Percentiles rank a stretch among this genome's conserved stretches.
Evolutionary conservation across 2,113 vertebrate species (phyloP).

Genomic region (Odocoileus hemionus): DNA sequence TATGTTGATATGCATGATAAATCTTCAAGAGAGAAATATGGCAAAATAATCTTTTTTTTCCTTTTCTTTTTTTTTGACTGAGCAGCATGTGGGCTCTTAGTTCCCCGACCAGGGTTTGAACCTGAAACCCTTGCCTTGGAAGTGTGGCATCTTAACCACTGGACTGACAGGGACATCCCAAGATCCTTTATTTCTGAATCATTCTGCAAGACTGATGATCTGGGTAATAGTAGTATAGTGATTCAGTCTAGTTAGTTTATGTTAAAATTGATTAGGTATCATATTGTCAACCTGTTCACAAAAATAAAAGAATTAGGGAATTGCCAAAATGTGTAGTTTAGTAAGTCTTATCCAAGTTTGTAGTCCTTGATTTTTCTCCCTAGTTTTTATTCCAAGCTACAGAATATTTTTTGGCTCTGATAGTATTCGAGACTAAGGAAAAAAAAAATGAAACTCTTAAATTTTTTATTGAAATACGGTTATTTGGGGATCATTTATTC

Average conservation of each 20-base stretch:
- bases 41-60: neutral
- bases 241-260: neutral
- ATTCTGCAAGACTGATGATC: neutral
- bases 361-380: neutral
- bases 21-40: neutral
- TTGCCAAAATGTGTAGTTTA: conserved; percentile 19
- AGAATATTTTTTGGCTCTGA: neutral
- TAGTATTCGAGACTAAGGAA: neutral
- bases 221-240: neutral
- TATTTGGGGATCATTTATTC: neutral
- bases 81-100: neutral
- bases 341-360: neutral
- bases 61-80: neutral
- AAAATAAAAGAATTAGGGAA: neutral
- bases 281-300: neutral
- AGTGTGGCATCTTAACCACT: neutral
- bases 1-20: neutral
- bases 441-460: neutral
- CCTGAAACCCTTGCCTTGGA: neutral
- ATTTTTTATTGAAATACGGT: conserved; percentile 19
- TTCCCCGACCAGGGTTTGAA: neutral
- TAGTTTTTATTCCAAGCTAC: neutral
- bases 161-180: neutral
- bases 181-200: conserved; percentile 16
- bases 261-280: conserved; percentile 8